Evolutionary conservation across 2,113 vertebrate genomes (phyloP).

Genomic region (Leucopsar rothschildi): DNA sequence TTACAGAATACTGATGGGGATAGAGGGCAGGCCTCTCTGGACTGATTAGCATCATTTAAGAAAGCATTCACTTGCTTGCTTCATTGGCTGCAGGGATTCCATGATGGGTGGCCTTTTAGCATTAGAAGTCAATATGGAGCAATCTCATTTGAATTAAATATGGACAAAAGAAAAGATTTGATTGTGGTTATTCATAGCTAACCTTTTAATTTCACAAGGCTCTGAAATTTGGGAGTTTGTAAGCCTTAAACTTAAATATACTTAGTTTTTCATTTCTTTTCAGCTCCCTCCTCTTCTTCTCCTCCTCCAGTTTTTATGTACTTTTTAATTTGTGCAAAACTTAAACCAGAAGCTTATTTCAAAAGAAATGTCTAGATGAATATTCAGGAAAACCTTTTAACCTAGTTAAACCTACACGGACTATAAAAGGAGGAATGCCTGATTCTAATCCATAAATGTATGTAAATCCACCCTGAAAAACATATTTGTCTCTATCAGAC

Average conservation of each 20-base stretch:
- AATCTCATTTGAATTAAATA: conserved; percentile 86
- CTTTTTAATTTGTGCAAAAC: conserved; percentile 49
- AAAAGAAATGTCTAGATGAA: conserved; percentile 49
- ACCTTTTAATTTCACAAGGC: conserved; percentile 74
- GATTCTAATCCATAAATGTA: conserved; percentile 63
- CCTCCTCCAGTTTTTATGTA: conserved; percentile 27
- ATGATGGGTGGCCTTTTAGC: conserved; percentile 90
- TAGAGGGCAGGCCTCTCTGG: conserved; percentile 90
- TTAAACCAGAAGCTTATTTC: conserved; percentile 47
- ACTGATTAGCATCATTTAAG: conserved; percentile 99
- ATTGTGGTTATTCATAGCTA: conserved; percentile 74
- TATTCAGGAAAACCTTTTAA: conserved; percentile 65
- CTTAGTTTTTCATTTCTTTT: conserved; percentile 52
- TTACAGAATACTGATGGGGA: conserved; percentile 89
- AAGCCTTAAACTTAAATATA: conserved; percentile 58
- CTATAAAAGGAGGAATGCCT: conserved; percentile 53
- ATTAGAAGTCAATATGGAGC: conserved; percentile 86
- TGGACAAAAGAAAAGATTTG: conserved; percentile 76
- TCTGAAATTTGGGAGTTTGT: conserved; percentile 55
- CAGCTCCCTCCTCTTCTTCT: background rate
- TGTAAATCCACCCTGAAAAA: conserved; percentile 70
- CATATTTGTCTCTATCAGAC: conserved; percentile 58
- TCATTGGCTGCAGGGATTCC: conserved; percentile 80
- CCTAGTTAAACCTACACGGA: conserved; percentile 46
- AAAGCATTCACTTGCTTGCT: conserved; percentile 84